Evolutionary conservation across 2,888 invertebrate genomes (phyloP).

Genomic region (Phengaris alcon): DNA sequence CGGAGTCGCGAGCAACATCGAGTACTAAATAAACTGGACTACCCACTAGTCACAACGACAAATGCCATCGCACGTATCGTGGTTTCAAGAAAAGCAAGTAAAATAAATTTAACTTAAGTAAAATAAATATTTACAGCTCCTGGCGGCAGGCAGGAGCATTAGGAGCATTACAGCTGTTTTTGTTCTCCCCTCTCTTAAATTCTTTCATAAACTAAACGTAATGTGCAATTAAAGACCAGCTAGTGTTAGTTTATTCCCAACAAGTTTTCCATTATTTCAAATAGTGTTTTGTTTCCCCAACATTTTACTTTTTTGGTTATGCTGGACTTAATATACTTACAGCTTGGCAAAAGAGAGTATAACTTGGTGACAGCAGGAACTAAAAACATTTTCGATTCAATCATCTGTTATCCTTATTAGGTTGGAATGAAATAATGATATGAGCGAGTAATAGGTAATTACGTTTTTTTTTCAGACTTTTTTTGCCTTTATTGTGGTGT

Average conservation of each 20-base stretch:
- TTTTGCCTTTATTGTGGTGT: no score
- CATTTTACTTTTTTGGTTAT: background rate
- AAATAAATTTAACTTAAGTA: conserved; percentile 35
- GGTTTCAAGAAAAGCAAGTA: background rate
- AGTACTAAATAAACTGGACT: background rate
- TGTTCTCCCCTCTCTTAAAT: conserved; percentile 57
- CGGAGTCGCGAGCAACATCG: background rate
- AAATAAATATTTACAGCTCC: conserved; percentile 45
- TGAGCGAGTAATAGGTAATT: no score
- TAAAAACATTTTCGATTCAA: no score
- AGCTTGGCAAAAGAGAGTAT: no score
- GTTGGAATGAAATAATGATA: no score
- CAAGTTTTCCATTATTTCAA: conserved; percentile 18
- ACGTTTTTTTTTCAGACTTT: no score
- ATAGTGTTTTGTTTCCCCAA: conserved; percentile 10
- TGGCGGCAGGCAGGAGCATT: conserved; percentile 47
- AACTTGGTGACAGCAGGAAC: no score
- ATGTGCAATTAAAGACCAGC: conserved; percentile 46
- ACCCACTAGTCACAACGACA: background rate
- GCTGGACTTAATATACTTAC: background rate
- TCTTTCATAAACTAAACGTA: conserved; percentile 68
- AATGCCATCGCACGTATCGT: background rate
- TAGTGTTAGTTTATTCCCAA: conserved; percentile 17
- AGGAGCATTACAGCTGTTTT: conserved; percentile 46
- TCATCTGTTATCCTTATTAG: no score